Evolutionary conservation across 2,113 vertebrate genomes (phyloP).

Genomic region (Leptocoma aspasia): DNA sequence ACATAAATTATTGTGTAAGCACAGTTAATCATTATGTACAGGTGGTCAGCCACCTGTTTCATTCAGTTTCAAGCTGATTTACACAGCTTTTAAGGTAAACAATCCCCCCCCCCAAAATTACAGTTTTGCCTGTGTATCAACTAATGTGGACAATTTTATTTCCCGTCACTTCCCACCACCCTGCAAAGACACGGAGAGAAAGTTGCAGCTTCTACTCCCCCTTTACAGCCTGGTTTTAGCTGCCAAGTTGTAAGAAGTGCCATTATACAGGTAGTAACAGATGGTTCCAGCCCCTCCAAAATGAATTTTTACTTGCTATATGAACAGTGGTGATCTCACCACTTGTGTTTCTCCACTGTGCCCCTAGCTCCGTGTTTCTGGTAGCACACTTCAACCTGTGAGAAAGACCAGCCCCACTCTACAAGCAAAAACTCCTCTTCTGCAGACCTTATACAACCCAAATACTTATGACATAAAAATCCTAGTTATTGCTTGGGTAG

Average conservation of each 20-base stretch:
- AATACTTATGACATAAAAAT: background rate
- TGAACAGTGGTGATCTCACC: background rate
- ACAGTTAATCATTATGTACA: conserved; percentile 71
- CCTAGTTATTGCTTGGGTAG: background rate
- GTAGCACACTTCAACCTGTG: background rate
- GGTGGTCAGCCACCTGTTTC: conserved; percentile 70
- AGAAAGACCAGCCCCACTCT: background rate
- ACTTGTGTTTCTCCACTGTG: background rate
- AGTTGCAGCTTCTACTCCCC: background rate
- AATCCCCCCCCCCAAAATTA: conserved; percentile 8
- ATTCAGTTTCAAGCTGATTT: conserved; percentile 70
- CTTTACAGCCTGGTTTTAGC: background rate
- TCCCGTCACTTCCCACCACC: background rate
- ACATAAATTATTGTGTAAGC: conserved; percentile 69
- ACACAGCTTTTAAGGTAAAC: conserved; percentile 57
- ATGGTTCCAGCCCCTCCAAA: background rate
- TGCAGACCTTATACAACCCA: background rate
- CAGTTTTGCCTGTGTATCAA: conserved; percentile 29
- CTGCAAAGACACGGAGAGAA: background rate
- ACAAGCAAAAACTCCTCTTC: background rate
- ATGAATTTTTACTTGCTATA: background rate
- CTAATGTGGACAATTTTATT: conserved; percentile 25
- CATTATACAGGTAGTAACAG: background rate
- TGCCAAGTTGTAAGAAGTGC: background rate
- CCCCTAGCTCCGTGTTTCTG: background rate